Percentiles rank a stretch among this genome's conserved stretches.
These are phyloP conservation scores for Pollimyrus isidori DNA, from an alignment of 2,113 vertebrate species.

Conservation along the genomic window DNA sequence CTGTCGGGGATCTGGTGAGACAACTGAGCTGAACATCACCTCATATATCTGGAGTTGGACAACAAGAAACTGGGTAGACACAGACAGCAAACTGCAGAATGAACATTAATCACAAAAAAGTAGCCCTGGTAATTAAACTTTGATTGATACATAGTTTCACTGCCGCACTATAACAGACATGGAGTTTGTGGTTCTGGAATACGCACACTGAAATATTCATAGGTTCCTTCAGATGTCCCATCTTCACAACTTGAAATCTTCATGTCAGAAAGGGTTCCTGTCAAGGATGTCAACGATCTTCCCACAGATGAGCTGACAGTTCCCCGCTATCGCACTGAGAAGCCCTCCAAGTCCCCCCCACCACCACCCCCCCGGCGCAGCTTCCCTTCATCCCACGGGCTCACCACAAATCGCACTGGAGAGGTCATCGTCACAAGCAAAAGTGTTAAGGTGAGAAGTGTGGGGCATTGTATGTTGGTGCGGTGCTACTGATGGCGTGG, in stretches of 20 bases:
- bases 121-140: neutral
- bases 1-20: conserved; percentile 78
- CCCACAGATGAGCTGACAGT: conserved; percentile 82
- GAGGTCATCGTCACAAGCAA: conserved; percentile 87
- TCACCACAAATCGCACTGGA: conserved; percentile 85
- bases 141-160: neutral
- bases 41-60: neutral
- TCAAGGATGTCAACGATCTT: neutral
- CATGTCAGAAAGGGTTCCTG: neutral
- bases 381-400: conserved; percentile 85
- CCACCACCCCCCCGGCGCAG: conserved; percentile 87
- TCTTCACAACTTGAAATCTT: neutral
- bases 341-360: conserved; percentile 91
- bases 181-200: neutral
- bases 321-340: conserved; percentile 87
- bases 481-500: neutral
- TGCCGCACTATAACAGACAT: neutral
- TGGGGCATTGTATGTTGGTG: neutral
- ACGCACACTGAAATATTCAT: neutral
- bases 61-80: neutral
- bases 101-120: neutral
- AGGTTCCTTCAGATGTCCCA: neutral
- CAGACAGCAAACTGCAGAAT: neutral
- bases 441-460: conserved; percentile 57
- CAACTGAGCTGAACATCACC: neutral